Evolutionary conservation across 2,113 vertebrate species (phyloP), one percentile per base, ranked within the genome.

Genomic region (Neolamprologus sp.): DNA sequence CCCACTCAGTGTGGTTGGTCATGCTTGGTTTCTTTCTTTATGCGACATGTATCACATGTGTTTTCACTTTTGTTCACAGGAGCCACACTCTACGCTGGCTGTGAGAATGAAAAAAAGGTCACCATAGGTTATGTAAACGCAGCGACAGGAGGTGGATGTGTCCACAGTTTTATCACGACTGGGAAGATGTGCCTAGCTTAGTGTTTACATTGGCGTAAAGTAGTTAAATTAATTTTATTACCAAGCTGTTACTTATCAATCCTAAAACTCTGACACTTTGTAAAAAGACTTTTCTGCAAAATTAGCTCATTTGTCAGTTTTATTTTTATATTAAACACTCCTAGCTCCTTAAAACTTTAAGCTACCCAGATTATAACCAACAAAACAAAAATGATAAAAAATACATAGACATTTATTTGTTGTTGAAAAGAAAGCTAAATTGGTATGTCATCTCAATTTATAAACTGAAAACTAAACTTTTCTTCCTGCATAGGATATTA

Each of bases 1-100:
- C 60, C 30, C 30, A 33, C 60, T 65, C 0, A 65, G 6, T 1
- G 0, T 65, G 0, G 0, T 37, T 65, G 10, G 0, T n/a, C 10
- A 7, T 65, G 60, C 6, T 65, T n/a, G 40, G 21, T 26, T 73
- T 73, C 13, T 73, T 0, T 26, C 40, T 28, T 7, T 28, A 75
- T 1, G 4, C 1, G 0, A 65, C 30, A 65, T n/a, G 0, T 65
- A 0, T 37, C 10, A 65, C 3, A 0, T n/a, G 5, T 28, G 10
- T 37, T 73, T 73, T 73, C 14, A 45, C 0, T 45, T 73, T 45
- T 45, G 40, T 17, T 73, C 37, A 23, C 0, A 0, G 14, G 40
- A 73, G 37, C 13, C 40, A 45, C 0, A 0, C 65, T 23, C 1
- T 26, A 16, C 0, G 0, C 68, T 73, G 68, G 13, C 37, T 73